These are phyloP conservation scores for Calidris pygmaea DNA, from an alignment of 2,113 vertebrate species.

Conservation along the genomic window DNA sequence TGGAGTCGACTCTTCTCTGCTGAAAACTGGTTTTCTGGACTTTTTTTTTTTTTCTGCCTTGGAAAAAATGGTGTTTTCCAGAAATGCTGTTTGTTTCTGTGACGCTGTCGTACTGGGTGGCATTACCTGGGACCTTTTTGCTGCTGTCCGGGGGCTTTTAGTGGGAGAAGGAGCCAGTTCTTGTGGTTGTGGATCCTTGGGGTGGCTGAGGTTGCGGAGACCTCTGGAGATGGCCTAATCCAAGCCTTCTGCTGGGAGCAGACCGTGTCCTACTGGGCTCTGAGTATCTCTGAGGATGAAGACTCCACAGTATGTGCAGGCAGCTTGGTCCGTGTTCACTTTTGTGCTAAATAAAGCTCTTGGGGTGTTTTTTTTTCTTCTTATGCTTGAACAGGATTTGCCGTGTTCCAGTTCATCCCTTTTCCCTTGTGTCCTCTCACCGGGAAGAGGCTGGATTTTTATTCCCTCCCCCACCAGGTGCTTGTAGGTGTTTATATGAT, in stretches of 20 bases:
- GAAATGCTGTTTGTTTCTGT: neutral
- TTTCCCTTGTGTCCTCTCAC: accelerated
- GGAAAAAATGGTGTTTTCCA: no score
- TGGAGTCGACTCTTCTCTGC: neutral
- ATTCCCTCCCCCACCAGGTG: no score
- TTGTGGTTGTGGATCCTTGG: accelerated
- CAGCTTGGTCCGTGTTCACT: neutral
- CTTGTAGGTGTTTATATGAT: accelerated
- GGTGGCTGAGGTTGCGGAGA: neutral
- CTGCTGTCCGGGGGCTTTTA: neutral
- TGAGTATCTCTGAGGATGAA: neutral
- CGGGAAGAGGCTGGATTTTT: neutral
- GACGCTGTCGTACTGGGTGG: accelerated
- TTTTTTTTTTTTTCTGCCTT: neutral
- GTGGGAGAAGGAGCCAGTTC: neutral
- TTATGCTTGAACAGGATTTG: neutral
- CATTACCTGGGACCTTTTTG: neutral
- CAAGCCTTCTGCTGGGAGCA: neutral
- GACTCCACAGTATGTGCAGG: accelerated
- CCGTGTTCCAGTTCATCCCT: accelerated
- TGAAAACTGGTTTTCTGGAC: neutral
- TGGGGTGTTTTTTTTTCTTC: neutral
- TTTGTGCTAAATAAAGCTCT: neutral
- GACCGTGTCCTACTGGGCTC: neutral
- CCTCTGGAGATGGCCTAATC: neutral